phyloP scores from a whole-genome alignment of 1,140 invertebrate genomes.

The Ostrea edulis region DNA sequence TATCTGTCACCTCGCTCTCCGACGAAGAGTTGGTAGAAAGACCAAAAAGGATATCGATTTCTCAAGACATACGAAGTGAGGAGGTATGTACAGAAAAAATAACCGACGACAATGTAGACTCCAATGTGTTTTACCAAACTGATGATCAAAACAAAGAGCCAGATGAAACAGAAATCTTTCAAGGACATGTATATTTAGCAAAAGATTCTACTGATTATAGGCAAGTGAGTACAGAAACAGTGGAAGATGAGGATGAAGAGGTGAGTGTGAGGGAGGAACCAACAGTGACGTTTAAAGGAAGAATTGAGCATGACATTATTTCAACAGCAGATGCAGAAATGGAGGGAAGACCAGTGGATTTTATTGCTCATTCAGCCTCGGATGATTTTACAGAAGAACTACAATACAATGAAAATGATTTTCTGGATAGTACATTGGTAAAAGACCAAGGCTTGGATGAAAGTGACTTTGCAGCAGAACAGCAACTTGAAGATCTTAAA shows the following conservation, averaged over 20 bases:
- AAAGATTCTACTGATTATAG: conserved; percentile 23
- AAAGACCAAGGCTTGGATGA: background rate
- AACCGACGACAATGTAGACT: background rate
- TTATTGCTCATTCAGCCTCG: conserved; percentile 43
- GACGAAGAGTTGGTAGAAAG: conserved; percentile 62
- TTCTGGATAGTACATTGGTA: background rate
- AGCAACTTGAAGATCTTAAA: background rate
- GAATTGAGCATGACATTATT: conserved; percentile 38
- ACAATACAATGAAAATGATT: conserved; percentile 45
- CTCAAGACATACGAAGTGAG: conserved; percentile 32
- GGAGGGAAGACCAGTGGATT: conserved; percentile 49
- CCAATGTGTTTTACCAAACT: background rate
- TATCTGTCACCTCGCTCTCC: conserved; percentile 32
- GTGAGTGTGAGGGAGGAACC: conserved; percentile 6
- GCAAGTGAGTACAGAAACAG: conserved; percentile 41
- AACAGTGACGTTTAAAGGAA: background rate
- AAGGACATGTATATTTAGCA: background rate
- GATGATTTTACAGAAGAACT: conserved; percentile 41
- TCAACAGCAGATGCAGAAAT: conserved; percentile 53
- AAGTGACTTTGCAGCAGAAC: conserved; percentile 9
- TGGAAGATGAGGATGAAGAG: conserved; percentile 50
- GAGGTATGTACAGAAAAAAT: background rate
- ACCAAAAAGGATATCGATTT: conserved; percentile 56
- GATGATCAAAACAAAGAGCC: background rate
- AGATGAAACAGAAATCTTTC: background rate